These are phyloP conservation scores for Myripristis jacobus DNA, from an alignment of 2,797 vertebrate species.

Conservation along the genomic window DNA sequence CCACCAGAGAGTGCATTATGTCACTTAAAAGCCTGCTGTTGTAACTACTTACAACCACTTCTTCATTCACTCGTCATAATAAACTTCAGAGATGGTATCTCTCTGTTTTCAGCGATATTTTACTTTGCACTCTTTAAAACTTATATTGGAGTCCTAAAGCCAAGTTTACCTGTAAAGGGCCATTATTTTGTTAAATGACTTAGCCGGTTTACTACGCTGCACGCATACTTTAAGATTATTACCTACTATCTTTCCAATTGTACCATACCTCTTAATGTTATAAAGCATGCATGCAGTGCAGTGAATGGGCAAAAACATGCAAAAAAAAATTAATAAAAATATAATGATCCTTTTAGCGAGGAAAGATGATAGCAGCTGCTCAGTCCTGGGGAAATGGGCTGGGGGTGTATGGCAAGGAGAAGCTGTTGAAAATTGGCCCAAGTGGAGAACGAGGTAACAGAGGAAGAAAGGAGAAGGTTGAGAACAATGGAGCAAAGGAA, in stretches of 20 bases:
- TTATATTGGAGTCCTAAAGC: neutral
- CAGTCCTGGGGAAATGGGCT: too few species aligned
- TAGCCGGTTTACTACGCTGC: too few species aligned
- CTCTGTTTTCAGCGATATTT: constrained; percentile 17
- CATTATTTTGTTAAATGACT: neutral
- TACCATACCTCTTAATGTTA: too few species aligned
- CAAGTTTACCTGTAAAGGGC: constrained; percentile 3
- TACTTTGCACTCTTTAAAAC: neutral
- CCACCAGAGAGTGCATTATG: constrained; percentile 9
- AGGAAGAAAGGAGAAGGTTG: constrained; percentile 4
- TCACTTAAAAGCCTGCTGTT: neutral
- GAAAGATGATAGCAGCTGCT: too few species aligned
- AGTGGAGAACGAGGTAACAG: constrained; percentile 15
- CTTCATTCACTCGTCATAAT: constrained; percentile 16
- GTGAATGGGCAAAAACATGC: too few species aligned
- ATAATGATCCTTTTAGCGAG: too few species aligned
- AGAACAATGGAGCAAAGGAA: constrained; percentile 10
- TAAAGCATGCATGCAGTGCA: too few species aligned
- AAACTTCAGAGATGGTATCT: too few species aligned
- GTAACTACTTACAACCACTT: constrained; percentile 15
- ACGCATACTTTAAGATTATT: too few species aligned
- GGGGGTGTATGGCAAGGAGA: constrained; percentile 4
- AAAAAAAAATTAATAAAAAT: too few species aligned
- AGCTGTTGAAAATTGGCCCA: neutral
- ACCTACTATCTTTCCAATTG: too few species aligned